phyloP scores from a whole-genome alignment of 1,140 invertebrate species.

The Drosophila dunni region DNA sequence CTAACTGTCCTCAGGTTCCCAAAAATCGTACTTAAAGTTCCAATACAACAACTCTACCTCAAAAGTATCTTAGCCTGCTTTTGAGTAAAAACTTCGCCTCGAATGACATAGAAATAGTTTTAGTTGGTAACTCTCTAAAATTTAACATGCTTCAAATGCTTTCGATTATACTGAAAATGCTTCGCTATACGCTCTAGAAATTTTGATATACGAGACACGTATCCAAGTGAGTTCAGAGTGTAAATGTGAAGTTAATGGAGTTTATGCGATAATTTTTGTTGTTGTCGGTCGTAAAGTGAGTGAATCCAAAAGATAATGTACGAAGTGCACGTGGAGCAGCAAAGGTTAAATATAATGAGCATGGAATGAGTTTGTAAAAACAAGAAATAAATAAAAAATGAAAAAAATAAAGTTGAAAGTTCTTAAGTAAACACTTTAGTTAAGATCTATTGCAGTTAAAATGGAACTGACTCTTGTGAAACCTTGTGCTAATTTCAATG shows the following conservation, averaged over 20 bases:
- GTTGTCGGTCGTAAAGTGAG: constrained; percentile 5
- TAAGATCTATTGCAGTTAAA: constrained; percentile 6
- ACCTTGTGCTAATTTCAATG: constrained; percentile 32
- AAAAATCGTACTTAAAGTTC: too few relatives aligned
- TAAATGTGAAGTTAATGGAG: constrained; percentile 70
- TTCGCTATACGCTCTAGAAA: constrained; percentile 75
- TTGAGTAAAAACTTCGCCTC: not conserved
- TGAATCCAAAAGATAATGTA: constrained; percentile 16
- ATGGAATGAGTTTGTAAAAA: constrained; percentile 2
- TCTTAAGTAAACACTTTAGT: constrained; percentile 12
- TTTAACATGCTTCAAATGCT: constrained; percentile 71
- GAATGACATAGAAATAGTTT: constrained; percentile 7
- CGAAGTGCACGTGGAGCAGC: constrained; percentile 20
- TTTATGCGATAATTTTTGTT: constrained; percentile 43
- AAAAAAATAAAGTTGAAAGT: not conserved
- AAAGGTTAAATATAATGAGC: constrained; percentile 19
- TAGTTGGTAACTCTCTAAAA: constrained; percentile 5
- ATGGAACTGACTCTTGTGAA: constrained; percentile 9
- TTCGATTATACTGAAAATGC: constrained; percentile 59
- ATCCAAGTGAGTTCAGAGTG: constrained; percentile 62
- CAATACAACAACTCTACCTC: not conserved
- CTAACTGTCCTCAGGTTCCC: too few relatives aligned
- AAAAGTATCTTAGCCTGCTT: not conserved
- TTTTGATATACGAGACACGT: constrained; percentile 46
- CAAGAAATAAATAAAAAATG: too few relatives aligned